Percentiles rank a stretch among this genome's conserved stretches.
phyloP scores from a whole-genome alignment of 2,113 vertebrate species.

The Zeus faber region DNA sequence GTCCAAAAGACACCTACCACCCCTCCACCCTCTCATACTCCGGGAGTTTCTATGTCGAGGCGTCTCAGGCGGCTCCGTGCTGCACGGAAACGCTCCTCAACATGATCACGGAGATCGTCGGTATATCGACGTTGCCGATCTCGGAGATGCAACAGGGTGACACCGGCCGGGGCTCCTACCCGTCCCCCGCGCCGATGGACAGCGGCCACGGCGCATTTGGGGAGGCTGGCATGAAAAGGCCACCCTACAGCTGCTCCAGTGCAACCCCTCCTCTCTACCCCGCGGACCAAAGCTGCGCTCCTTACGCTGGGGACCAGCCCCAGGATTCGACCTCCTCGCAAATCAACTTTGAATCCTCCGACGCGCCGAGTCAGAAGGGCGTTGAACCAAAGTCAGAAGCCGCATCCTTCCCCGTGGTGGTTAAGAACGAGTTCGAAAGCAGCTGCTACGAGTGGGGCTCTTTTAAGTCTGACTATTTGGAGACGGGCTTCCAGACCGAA shows the following conservation, averaged over 20 bases:
- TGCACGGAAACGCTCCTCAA: constrained; percentile 94
- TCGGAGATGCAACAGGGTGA: constrained; percentile 77
- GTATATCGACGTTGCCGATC: constrained; percentile 85
- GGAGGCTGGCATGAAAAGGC: constrained; percentile 74
- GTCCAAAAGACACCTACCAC: constrained; percentile 78
- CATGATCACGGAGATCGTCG: constrained; percentile 95
- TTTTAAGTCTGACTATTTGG: constrained; percentile 77
- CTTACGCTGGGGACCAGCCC: no score
- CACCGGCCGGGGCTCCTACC: constrained; percentile 63
- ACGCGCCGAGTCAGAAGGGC: constrained; percentile 74
- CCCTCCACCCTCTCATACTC: constrained; percentile 89
- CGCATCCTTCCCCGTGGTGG: constrained; percentile 81
- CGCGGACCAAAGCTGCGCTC: constrained; percentile 75
- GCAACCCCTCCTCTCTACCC: constrained; percentile 58
- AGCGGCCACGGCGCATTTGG: constrained; percentile 63
- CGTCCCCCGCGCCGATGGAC: constrained; percentile 66
- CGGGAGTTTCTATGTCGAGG: constrained; percentile 96
- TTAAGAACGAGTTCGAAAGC: constrained; percentile 84
- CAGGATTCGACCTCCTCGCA: constrained; percentile 66
- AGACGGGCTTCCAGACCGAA: constrained; percentile 75
- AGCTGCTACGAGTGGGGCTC: constrained; percentile 86
- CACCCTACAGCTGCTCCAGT: constrained; percentile 63
- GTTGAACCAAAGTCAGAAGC: constrained; percentile 81
- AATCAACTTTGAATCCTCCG: constrained; percentile 72
- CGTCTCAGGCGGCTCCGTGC: constrained; percentile 87